These are phyloP conservation scores for Copsychus sechellarum DNA, from an alignment of 2,113 vertebrate genomes.

Conservation along the genomic window DNA sequence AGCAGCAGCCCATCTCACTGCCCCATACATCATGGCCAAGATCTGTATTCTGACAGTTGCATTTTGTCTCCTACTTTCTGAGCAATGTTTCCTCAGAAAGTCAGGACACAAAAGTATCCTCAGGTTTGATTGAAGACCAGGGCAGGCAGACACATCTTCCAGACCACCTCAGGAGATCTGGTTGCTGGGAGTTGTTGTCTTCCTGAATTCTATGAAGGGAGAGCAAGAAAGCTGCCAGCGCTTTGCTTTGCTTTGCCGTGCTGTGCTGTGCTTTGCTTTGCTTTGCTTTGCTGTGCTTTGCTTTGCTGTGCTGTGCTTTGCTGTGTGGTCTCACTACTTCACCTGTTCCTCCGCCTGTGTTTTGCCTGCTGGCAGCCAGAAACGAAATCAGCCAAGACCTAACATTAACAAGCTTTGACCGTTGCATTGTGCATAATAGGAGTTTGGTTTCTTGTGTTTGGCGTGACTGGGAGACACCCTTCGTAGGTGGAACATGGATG, in stretches of 20 bases:
- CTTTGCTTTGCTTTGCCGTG: not conserved
- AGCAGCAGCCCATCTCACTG: constrained; percentile 71
- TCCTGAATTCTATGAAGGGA: constrained; percentile 45
- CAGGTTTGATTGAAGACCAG: constrained; percentile 71
- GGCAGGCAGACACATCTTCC: constrained; percentile 66
- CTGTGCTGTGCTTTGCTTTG: not conserved
- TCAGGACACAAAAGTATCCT: constrained; percentile 54
- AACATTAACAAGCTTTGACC: not conserved
- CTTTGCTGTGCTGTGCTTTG: not conserved
- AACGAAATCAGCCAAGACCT: not conserved
- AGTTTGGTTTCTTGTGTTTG: not conserved
- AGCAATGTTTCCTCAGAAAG: constrained; percentile 59
- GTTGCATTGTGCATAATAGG: not conserved
- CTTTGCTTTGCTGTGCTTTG: not conserved
- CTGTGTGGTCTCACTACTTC: not conserved
- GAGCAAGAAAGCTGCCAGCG: not conserved
- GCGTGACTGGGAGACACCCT: not conserved
- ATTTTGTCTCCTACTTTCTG: constrained; percentile 72
- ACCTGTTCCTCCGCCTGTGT: fast-evolving
- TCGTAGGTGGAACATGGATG: not conserved
- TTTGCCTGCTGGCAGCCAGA: not conserved
- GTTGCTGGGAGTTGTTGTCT: constrained; percentile 20
- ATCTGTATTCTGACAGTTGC: constrained; percentile 75
- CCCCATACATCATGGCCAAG: constrained; percentile 71
- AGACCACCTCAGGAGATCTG: constrained; percentile 61